These are phyloP conservation scores for Pyrrhia umbra DNA, from an alignment of 2,888 invertebrate species.

Conservation along the genomic window DNA sequence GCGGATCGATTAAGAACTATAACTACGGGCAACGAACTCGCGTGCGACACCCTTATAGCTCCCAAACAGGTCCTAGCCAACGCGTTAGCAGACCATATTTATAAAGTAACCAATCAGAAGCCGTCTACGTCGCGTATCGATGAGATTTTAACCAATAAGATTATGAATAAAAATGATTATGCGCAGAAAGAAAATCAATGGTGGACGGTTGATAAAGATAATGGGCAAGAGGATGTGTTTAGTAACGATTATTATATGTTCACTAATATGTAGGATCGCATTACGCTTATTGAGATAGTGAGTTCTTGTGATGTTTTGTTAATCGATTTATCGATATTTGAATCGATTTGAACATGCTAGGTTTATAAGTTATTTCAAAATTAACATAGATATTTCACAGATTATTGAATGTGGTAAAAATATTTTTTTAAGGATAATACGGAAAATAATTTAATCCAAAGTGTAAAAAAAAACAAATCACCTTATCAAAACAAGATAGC, in stretches of 20 bases:
- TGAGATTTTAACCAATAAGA: slow-evolving; percentile 87
- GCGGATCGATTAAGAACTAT: slow-evolving; percentile 85
- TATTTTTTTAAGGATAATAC: too few relatives aligned
- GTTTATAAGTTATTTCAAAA: too few relatives aligned
- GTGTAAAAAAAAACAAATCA: too few relatives aligned
- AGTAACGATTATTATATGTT: slow-evolving; percentile 82
- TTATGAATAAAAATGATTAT: slow-evolving; percentile 69
- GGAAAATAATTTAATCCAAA: background rate
- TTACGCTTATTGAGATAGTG: slow-evolving; percentile 51
- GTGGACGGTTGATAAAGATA: slow-evolving; percentile 80
- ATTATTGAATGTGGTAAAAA: too few relatives aligned
- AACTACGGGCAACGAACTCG: slow-evolving; percentile 75
- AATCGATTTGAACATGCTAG: too few relatives aligned
- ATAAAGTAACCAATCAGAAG: slow-evolving; percentile 89
- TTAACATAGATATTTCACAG: too few relatives aligned
- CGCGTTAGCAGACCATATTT: slow-evolving; percentile 86
- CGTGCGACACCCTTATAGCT: slow-evolving; percentile 82
- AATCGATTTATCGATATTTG: background rate
- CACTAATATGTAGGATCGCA: slow-evolving; percentile 68
- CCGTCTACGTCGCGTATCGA: slow-evolving; percentile 86
- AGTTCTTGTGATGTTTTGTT: slow-evolving; percentile 52
- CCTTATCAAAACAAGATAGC: too few relatives aligned
- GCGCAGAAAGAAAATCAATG: slow-evolving; percentile 82
- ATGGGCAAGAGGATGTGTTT: slow-evolving; percentile 78
- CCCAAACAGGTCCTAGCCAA: slow-evolving; percentile 86